Percentiles rank a stretch among this genome's conserved stretches.
Conservation (phyloP, 2,888 invertebrate genomes). For the Copidosoma aretas region DNA sequence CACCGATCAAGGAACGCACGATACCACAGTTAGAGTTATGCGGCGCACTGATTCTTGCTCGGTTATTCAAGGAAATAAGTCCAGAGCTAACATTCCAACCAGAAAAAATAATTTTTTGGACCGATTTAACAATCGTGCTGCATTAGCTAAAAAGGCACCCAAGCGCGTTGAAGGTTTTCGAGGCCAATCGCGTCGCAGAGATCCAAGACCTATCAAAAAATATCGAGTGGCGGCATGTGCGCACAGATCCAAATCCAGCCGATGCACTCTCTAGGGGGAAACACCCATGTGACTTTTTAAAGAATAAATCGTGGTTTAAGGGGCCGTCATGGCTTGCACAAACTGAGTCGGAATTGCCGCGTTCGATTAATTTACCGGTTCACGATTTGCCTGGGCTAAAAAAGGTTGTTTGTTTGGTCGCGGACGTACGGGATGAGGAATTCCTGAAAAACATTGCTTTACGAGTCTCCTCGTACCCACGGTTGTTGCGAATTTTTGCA, state of each 20-base stretch:
- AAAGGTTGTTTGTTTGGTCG: background rate
- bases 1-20: background rate
- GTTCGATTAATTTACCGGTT: background rate
- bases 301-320: conserved; percentile 25
- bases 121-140: conserved; percentile 39
- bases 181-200: conserved; percentile 35
- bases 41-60: background rate
- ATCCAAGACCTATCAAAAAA: conserved; percentile 37
- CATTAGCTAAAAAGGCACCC: conserved; percentile 36
- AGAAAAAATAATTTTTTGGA: conserved; percentile 21
- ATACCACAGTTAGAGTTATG: background rate
- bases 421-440: background rate
- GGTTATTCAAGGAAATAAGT: background rate
- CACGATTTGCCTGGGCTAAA: background rate
- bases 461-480: no score
- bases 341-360: background rate
- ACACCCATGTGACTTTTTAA: conserved; percentile 34
- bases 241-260: conserved; percentile 39
- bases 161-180: conserved; percentile 27
- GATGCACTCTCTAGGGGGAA: conserved; percentile 40
- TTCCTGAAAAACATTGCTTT: no score
- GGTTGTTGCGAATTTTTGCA: no score
- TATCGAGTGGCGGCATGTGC: conserved; percentile 39
- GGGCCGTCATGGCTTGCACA: conserved; percentile 38
- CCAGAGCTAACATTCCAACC: background rate